A percentile compares a stretch with the other conserved stretches of the same genome.
phyloP scores from a whole-genome alignment of 2,888 invertebrate genomes.

The Stenurella melanura region DNA sequence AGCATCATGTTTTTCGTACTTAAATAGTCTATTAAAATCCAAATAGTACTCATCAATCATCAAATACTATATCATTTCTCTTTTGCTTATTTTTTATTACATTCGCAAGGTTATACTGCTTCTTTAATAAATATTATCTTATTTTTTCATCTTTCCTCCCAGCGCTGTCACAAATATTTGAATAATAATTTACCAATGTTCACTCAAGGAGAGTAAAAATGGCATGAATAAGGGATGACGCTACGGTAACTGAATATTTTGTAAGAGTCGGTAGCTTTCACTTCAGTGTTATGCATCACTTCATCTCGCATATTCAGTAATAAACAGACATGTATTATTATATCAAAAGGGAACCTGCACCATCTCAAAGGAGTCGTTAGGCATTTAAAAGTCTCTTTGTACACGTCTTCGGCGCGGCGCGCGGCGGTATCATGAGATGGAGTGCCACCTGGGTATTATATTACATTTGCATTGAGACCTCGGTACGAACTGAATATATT shows the following conservation, averaged over 20 bases:
- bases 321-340: conserved; percentile 19
- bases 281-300: not conserved
- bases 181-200: conserved; percentile 2
- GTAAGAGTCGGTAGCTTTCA: not conserved
- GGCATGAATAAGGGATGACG: conserved; percentile 1
- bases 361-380: conserved; percentile 20
- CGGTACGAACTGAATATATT: not conserved
- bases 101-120: not conserved
- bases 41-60: conserved; percentile 4
- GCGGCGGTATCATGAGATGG: not conserved
- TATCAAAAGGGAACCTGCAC: not conserved
- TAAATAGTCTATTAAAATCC: not conserved
- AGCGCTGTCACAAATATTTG: conserved; percentile 2
- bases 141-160: not conserved
- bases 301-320: conserved; percentile 5
- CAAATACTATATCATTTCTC: not conserved
- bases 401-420: not conserved
- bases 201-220: not conserved
- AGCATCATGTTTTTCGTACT: not conserved
- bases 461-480: not conserved
- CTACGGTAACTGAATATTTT: conserved; percentile 1
- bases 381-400: conserved; percentile 23
- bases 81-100: not conserved
- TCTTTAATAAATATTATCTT: not conserved
- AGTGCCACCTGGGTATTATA: not conserved